Evolutionary conservation across 2,113 vertebrate species (phyloP).

Genomic region (Nothobranchius kuhntae): DNA sequence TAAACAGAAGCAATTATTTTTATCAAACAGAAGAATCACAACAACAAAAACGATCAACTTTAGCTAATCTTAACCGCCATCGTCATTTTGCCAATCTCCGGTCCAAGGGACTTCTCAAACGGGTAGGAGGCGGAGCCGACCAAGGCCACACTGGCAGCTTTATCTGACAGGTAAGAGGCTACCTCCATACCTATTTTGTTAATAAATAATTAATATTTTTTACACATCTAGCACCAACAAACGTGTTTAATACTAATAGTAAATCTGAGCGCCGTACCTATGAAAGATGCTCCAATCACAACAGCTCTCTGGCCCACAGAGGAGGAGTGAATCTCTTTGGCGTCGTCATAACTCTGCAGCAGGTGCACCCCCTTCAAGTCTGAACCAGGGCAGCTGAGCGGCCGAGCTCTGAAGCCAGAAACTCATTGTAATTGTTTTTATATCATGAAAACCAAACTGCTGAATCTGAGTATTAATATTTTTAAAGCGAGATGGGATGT

Average conservation of each 20-base stretch:
- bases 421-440: background rate
- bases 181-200: constrained; percentile 85
- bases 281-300: constrained; percentile 85
- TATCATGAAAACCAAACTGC: background rate
- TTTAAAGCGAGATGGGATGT: background rate
- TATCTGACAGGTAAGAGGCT: constrained; percentile 83
- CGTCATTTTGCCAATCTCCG: constrained; percentile 79
- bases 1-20: constrained; percentile 18
- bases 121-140: constrained; percentile 79
- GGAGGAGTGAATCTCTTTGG: constrained; percentile 76
- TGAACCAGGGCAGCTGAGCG: constrained; percentile 78
- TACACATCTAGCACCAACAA: background rate
- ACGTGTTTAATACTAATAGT: background rate
- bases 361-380: constrained; percentile 79
- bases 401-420: constrained; percentile 71
- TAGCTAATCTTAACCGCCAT: constrained; percentile 78
- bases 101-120: constrained; percentile 78
- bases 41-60: background rate
- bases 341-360: constrained; percentile 81
- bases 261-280: constrained; percentile 72
- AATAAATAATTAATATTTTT: background rate
- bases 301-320: constrained; percentile 75
- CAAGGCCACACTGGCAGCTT: constrained; percentile 79
- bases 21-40: background rate
- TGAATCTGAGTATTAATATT: background rate